Base-by-base conservation (phyloP, 1,140 invertebrate genomes). In the Oppia nitens region DNA sequence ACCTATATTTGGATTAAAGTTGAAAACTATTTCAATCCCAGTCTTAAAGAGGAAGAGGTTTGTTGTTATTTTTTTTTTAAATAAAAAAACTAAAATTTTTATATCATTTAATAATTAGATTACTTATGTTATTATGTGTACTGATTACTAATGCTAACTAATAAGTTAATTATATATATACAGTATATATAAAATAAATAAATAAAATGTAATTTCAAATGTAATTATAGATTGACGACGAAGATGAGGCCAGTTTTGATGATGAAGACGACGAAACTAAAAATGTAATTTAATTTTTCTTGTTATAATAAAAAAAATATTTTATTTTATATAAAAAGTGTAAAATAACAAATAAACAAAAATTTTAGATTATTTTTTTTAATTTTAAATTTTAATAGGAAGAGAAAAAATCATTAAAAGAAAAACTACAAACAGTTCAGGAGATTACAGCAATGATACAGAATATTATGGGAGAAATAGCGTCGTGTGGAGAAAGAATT, bases 381-480 rank as follows among this genome's bases (percentile, higher is more conserved):
- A 40, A 9, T 9, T 40, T 9, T 40, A 40, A 40, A 40, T 40
- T 40, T 40, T 6, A 9, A 9, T 40, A 90, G 83, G 91, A 95
- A 72, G 91, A 95, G 68, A 96, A 95, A 69, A 94, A 94, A 73
- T 87, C 84, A 66, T 76, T 96, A 61, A 92, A 93, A 70, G 91
- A 95, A 72, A 79, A 87, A 57, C 71, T 96, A 4, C 89, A 93
- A 72, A 85, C 89, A 2, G 90, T 95, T 61, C 92, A 96, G 72
- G 92, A 97, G 73, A 89, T 95, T 24, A 91, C 87, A 25, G 82
- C 90, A 74, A 85, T 83, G 32, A 88, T 98, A 1, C 92, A 97
- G 73, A 92, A 92, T 67, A 83, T 66, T 23, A 32, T 97, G 53
- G 92, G 92, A 29, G 85, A 85, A 66, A 80, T 95, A 64, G 92